Conservation (phyloP, 1,140 invertebrate species). For the Brachionus manjavacas region DNA sequence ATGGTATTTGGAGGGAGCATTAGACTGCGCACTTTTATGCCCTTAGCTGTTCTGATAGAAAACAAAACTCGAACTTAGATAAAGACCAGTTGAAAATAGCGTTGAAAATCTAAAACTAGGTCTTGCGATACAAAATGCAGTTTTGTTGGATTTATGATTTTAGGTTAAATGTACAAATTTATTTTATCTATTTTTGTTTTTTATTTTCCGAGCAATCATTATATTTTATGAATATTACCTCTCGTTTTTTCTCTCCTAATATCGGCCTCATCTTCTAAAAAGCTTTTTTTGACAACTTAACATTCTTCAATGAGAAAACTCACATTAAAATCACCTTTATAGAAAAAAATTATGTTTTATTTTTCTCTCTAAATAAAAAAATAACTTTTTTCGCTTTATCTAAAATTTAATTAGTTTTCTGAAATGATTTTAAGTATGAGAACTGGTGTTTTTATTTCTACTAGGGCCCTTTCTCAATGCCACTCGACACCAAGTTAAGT, state of each 20-base stretch:
- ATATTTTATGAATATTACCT: constrained; percentile 27
- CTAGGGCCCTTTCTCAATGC: neutral
- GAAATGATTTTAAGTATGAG: neutral
- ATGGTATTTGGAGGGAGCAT: neutral
- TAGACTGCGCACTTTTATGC: neutral
- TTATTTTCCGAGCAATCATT: neutral
- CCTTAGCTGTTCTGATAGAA: neutral
- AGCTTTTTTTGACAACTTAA: neutral
- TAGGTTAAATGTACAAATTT: constrained; percentile 30
- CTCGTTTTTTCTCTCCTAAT: neutral
- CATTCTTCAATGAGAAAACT: neutral
- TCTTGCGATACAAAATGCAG: neutral
- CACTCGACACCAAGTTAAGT: neutral
- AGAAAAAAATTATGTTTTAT: neutral
- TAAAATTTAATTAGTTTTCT: neutral
- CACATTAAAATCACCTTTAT: neutral
- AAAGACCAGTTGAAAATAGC: neutral
- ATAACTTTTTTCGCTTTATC: neutral
- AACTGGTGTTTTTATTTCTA: neutral
- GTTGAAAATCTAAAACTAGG: neutral
- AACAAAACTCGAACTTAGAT: neutral
- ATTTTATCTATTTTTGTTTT: constrained; percentile 26
- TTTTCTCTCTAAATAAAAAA: neutral
- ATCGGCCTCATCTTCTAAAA: neutral
- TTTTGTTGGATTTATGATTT: constrained; percentile 24